Evolutionary conservation across 1,140 invertebrate genomes (phyloP), one percentile per base, ranked within the genome.

Genomic region (Acyrthosiphon pisum): DNA sequence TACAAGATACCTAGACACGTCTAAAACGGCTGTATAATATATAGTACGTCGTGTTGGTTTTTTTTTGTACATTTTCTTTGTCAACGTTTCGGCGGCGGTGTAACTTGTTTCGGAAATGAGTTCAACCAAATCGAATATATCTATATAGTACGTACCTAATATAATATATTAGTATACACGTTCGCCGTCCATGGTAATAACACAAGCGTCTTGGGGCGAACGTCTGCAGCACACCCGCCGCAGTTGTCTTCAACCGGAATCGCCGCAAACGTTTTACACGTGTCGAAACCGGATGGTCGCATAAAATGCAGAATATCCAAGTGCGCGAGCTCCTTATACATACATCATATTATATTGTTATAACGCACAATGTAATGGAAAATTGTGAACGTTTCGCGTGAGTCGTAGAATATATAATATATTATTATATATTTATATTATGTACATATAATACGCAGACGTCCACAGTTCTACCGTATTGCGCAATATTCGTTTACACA

Each of bases 31-130:
- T 41, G 37, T 48, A 87, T n/a, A n/a, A 26, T 83, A 83, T 83
- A 26, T 41, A 26, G 26, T n/a, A 46, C 84, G 4, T 6, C 14
- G 26, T 44, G 26, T 83, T 83, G 37, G 35, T 83, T 83, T 81
- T 83, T 83, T 83, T 30, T 86, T 26, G 23, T 44, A 44, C 22
- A 41, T 84, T 84, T 86, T 46, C 84, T 84, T 41, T 41, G 84
- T 44, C 76, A 83, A 37, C 76, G 35, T 83, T 83, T 83, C 35
- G 35, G 76, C 35, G 35, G 76, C 35, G 20, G 76, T 37, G 35
- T 44, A 86, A 88, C 86, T 88, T n/a, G 86, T 88, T 50, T 88
- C 30, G 46, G 48, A 88, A 88, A 88, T 50, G 44, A 88, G 46
- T 50, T 50, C 86, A 46, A 23, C n/a, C 86, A 22, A 41, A 35